Percentiles rank a stretch among this genome's conserved stretches.
These are phyloP conservation scores for Thamnophis elegans DNA, from an alignment of 2,797 vertebrate genomes.

Conservation along the genomic window DNA sequence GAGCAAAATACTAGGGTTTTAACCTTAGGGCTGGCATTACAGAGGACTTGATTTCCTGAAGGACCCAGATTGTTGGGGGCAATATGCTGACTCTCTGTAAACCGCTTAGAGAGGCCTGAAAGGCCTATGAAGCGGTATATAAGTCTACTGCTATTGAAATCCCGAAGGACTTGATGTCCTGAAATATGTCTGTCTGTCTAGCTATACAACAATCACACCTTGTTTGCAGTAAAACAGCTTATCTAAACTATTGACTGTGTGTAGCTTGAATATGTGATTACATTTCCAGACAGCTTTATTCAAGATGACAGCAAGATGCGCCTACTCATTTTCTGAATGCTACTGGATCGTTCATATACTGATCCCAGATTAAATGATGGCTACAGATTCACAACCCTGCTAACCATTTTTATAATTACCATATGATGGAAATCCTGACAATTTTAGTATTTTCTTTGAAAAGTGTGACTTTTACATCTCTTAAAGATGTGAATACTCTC, in stretches of 20 bases:
- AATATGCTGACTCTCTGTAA: too few relatives aligned
- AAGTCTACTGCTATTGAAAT: too few relatives aligned
- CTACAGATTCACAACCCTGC: background rate
- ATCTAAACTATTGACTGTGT: background rate
- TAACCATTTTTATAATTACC: background rate
- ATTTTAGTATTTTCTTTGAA: background rate
- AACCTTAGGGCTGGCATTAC: background rate
- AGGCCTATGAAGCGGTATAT: too few relatives aligned
- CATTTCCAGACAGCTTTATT: background rate
- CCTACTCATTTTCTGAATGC: background rate
- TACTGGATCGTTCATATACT: background rate
- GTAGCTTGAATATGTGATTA: background rate
- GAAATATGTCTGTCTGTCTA: background rate
- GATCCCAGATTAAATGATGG: background rate
- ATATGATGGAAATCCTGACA: background rate
- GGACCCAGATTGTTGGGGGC: too few relatives aligned
- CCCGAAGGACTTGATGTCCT: background rate
- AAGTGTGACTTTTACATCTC: background rate
- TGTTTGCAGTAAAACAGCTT: background rate
- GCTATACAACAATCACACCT: background rate
- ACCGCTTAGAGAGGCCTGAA: too few relatives aligned
- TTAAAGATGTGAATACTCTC: background rate
- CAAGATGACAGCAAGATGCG: background rate
- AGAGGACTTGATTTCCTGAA: background rate
- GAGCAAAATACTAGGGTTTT: background rate